Evolutionary conservation across 2,113 vertebrate species (phyloP).

Genomic region (Caracal caracal): DNA sequence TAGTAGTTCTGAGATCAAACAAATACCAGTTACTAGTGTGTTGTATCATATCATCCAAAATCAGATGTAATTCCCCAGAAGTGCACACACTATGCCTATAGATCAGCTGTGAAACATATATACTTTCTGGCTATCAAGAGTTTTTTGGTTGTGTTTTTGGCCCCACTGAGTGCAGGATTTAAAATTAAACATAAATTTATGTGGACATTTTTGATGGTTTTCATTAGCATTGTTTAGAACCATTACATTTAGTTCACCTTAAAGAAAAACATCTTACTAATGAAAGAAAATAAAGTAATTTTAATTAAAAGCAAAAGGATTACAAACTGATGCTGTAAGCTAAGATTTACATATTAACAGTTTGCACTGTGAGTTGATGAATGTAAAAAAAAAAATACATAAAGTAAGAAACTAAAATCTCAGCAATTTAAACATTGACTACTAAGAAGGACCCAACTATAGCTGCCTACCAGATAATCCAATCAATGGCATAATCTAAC

Average conservation of each 20-base stretch:
- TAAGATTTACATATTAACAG: neutral
- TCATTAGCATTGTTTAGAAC: neutral
- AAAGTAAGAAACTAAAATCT: neutral
- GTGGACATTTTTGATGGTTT: neutral
- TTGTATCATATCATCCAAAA: neutral
- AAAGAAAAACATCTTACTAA: neutral
- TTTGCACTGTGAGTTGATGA: neutral
- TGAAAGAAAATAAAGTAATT: slow-evolving; percentile 18
- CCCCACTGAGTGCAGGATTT: neutral
- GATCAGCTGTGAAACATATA: neutral
- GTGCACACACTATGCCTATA: neutral
- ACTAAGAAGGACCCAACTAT: neutral
- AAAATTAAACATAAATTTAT: neutral
- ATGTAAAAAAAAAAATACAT: neutral
- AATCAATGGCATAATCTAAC: neutral
- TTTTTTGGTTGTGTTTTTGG: neutral
- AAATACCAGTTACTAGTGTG: neutral
- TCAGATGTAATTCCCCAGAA: neutral
- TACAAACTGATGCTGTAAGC: neutral
- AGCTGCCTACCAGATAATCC: neutral
- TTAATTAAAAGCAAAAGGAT: neutral
- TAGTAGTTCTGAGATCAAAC: slow-evolving; percentile 34
- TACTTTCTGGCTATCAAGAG: neutral
- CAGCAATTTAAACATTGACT: neutral
- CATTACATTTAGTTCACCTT: neutral